These are phyloP conservation scores for Hydropsyche tenuis DNA, from an alignment of 1,140 invertebrate genomes.

Conservation along the genomic window DNA sequence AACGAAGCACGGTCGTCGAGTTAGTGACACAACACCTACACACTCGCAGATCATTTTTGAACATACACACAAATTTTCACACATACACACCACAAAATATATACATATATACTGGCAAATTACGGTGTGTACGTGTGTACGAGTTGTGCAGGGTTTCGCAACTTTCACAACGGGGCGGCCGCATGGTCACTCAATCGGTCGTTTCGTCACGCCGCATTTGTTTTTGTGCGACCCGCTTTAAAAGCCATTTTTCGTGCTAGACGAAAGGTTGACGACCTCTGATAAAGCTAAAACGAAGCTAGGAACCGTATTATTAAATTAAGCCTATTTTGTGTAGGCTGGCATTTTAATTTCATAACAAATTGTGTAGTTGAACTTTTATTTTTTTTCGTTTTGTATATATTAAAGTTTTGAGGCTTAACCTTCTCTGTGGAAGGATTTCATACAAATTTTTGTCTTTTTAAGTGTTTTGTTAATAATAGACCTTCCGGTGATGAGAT, in stretches of 20 bases:
- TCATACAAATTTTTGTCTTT: too few species aligned
- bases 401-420: too few species aligned
- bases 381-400: too few species aligned
- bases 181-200: conserved; percentile 31
- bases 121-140: too few species aligned
- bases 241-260: not conserved
- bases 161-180: conserved; percentile 27
- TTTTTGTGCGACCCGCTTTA: conserved; percentile 30
- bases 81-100: not conserved
- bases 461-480: not conserved
- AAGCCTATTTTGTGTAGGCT: too few species aligned
- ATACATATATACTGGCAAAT: too few species aligned
- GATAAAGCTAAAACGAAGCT: not conserved
- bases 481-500: not conserved
- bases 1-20: conserved; percentile 4
- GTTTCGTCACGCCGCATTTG: conserved; percentile 24
- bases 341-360: too few species aligned
- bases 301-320: not conserved
- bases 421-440: too few species aligned
- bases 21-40: conserved; percentile 25
- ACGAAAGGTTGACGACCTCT: conserved; percentile 11
- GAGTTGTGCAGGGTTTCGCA: conserved; percentile 27
- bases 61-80: not conserved
- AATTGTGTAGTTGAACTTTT: too few species aligned
- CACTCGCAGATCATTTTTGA: too few species aligned